A percentile compares a stretch with the other conserved stretches of the same genome.
Conservation (phyloP, 2,113 vertebrate species). For the Trogon melanurus region DNA sequence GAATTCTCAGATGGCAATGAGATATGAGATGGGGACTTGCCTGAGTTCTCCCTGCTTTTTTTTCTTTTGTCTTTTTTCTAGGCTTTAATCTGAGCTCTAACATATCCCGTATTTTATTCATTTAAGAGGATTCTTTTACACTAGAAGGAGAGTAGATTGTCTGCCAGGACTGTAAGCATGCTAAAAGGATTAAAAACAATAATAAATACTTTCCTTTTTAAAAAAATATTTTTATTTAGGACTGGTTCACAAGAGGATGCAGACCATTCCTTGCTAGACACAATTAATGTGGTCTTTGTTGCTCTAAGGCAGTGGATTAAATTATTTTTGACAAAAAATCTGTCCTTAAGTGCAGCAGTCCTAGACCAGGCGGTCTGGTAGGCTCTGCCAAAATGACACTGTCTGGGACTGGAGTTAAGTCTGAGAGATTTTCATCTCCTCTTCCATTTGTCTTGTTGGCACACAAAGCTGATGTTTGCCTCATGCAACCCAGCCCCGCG, state of each 20-base stretch:
- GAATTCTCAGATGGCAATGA: slow-evolving; percentile 1
- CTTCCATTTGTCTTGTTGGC: background rate
- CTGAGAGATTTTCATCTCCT: background rate
- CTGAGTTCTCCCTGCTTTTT: slow-evolving; percentile 7
- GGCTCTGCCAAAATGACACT: background rate
- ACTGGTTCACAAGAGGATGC: background rate
- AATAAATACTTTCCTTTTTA: background rate
- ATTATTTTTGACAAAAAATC: background rate
- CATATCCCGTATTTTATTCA: slow-evolving; percentile 42
- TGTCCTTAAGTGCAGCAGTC: background rate
- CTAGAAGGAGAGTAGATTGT: slow-evolving; percentile 19
- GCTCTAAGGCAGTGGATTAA: background rate
- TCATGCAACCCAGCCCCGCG: background rate
- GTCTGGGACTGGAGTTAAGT: fast-evolving
- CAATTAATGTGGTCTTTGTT: background rate
- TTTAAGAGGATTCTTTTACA: slow-evolving; percentile 38
- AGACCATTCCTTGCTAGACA: background rate
- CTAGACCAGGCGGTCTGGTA: fast-evolving
- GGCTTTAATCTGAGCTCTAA: slow-evolving; percentile 13
- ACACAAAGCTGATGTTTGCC: background rate
- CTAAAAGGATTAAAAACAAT: slow-evolving; percentile 34
- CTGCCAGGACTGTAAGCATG: background rate
- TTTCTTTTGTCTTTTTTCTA: background rate
- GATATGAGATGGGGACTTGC: background rate
- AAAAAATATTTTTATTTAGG: background rate